These are phyloP conservation scores for Dascillus cervinus DNA, from an alignment of 2,888 invertebrate genomes.

Conservation along the genomic window DNA sequence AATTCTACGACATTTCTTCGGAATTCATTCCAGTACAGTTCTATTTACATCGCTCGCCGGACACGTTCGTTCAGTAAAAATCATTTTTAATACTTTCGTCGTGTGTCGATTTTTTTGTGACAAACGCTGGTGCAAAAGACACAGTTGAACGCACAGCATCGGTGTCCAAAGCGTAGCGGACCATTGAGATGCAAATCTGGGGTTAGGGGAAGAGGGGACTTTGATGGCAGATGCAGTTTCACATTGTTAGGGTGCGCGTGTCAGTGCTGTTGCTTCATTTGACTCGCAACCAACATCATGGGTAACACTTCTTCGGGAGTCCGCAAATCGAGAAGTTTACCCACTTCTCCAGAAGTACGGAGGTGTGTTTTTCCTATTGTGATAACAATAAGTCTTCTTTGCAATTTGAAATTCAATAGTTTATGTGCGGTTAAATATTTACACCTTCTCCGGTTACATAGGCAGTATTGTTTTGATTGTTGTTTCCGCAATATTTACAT, in stretches of 20 bases:
- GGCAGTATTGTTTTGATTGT: background rate
- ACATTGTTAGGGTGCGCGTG: slow-evolving; percentile 24
- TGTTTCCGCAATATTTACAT: background rate
- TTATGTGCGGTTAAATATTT: too few species aligned
- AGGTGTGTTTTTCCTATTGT: slow-evolving; percentile 13
- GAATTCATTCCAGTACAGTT: too few species aligned
- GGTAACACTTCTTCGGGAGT: slow-evolving; percentile 34
- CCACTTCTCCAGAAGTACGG: slow-evolving; percentile 60
- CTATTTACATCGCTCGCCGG: too few species aligned
- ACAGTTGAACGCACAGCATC: slow-evolving; percentile 6
- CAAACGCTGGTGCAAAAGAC: background rate
- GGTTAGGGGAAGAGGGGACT: slow-evolving; percentile 26
- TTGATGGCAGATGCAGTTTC: slow-evolving; percentile 26
- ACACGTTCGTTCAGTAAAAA: too few species aligned
- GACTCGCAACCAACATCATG: slow-evolving; percentile 26
- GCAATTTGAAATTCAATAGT: too few species aligned
- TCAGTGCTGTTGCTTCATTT: slow-evolving; percentile 14
- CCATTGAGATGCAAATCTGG: slow-evolving; percentile 34
- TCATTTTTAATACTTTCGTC: too few species aligned
- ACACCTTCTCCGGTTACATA: too few species aligned
- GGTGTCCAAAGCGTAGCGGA: slow-evolving; percentile 17
- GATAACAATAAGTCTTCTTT: too few species aligned
- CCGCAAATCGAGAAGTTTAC: slow-evolving; percentile 61
- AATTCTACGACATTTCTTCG: too few species aligned
- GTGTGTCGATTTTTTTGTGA: too few species aligned